These are phyloP conservation scores for Hirudo medicinalis DNA, from an alignment of 1,140 invertebrate genomes.

Conservation along the genomic window DNA sequence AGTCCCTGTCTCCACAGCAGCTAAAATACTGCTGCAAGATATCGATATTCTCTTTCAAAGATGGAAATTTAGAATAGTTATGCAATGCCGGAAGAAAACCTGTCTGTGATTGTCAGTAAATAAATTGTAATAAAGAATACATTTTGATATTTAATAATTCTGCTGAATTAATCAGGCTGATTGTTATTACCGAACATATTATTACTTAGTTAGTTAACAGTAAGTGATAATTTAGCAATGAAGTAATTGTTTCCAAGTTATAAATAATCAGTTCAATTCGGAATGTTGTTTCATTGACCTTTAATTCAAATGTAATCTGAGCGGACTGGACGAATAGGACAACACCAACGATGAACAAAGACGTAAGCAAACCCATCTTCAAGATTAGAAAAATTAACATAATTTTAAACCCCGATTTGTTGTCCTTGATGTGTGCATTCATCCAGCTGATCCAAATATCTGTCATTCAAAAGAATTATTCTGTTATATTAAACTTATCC, in stretches of 20 bases:
- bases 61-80: neutral
- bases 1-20: conserved; percentile 16
- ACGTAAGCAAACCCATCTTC: neutral
- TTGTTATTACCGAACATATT: too few relatives aligned
- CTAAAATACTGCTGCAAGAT: neutral
- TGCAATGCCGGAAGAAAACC: too few relatives aligned
- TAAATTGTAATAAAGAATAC: too few relatives aligned
- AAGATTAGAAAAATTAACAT: neutral
- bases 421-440: neutral
- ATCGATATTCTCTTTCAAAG: conserved; percentile 6
- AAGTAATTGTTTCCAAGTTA: too few relatives aligned
- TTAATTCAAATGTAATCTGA: neutral
- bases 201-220: too few relatives aligned
- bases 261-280: too few relatives aligned
- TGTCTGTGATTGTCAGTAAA: too few relatives aligned
- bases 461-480: neutral
- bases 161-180: too few relatives aligned
- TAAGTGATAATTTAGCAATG: too few relatives aligned
- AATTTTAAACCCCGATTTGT: neutral
- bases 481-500: too few relatives aligned
- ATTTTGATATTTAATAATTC: too few relatives aligned
- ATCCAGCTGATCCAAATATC: conserved; percentile 6
- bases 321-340: neutral
- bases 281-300: neutral
- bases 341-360: neutral